phyloP scores from a whole-genome alignment of 2,113 vertebrate genomes.

The Uropsilus gracilis region DNA sequence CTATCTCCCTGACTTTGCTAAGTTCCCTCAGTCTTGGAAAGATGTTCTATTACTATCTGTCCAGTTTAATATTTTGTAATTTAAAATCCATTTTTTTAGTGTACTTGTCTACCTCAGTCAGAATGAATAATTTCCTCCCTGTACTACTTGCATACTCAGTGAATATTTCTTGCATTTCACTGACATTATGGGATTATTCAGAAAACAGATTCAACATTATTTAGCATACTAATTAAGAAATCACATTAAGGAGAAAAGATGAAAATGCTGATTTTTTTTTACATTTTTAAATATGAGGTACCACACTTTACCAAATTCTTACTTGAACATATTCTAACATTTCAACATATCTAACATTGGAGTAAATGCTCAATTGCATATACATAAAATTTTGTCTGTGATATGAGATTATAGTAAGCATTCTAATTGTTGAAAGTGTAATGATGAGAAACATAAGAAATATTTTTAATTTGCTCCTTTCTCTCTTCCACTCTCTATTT shows the following conservation, averaged over 20 bases:
- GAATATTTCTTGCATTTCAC: background rate
- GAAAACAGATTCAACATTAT: conserved; percentile 14
- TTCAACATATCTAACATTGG: background rate
- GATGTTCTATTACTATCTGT: conserved; percentile 21
- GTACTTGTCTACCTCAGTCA: background rate
- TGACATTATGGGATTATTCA: conserved; percentile 26
- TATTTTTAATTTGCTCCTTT: background rate
- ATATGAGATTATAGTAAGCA: background rate
- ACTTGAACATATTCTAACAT: background rate
- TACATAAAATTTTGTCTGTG: background rate
- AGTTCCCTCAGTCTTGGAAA: background rate
- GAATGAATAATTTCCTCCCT: conserved; percentile 45
- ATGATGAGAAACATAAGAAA: background rate
- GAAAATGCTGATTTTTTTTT: background rate
- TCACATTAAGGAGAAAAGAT: background rate
- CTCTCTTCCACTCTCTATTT: background rate
- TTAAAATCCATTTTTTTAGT: background rate
- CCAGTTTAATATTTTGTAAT: conserved; percentile 38
- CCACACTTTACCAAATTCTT: background rate
- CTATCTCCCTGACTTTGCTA: conserved; percentile 22
- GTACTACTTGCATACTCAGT: background rate
- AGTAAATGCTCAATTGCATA: background rate
- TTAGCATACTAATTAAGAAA: background rate
- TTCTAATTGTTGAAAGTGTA: background rate
- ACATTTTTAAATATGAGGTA: background rate